phyloP scores from a whole-genome alignment of 2,113 vertebrate genomes.

The Pterocles orientalis region DNA sequence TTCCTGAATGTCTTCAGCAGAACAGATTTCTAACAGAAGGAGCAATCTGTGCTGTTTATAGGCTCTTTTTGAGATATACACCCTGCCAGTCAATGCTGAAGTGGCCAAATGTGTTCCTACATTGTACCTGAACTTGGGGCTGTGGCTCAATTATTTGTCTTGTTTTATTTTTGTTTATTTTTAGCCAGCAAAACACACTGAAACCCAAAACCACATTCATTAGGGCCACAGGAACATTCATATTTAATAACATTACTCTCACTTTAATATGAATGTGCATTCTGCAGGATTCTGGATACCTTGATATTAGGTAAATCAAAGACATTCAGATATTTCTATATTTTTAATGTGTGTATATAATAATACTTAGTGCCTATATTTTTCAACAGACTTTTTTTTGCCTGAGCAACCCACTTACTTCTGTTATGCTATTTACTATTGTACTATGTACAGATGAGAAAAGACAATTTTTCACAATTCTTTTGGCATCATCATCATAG shows the following conservation, averaged over 20 bases:
- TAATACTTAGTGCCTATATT: background rate
- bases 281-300: background rate
- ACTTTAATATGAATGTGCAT: background rate
- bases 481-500: background rate
- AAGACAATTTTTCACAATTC: background rate
- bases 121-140: background rate
- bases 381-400: background rate
- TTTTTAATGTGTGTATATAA: background rate
- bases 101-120: background rate
- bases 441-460: background rate
- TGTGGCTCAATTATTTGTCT: background rate
- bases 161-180: background rate
- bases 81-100: background rate
- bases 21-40: background rate
- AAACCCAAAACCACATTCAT: background rate
- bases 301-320: background rate
- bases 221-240: background rate
- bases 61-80: background rate
- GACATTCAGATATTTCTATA: background rate
- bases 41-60: background rate
- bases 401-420: background rate
- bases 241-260: background rate
- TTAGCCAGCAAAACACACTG: background rate
- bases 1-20: constrained; percentile 12
- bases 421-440: background rate